Conservation (phyloP, 2,888 invertebrate genomes). For the Melipona bicolor region DNA sequence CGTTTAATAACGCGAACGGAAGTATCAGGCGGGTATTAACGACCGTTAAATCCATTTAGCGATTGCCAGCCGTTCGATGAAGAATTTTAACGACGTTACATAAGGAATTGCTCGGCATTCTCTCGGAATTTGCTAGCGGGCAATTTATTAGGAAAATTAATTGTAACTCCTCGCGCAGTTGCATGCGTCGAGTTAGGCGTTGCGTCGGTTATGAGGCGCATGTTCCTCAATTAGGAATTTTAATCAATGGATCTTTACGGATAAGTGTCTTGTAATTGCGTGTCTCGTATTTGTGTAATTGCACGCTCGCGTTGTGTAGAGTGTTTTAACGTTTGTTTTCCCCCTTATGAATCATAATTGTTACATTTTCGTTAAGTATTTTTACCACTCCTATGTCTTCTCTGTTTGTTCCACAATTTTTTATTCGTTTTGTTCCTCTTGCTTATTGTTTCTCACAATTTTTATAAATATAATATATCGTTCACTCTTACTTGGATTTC, state of each 20-base stretch:
- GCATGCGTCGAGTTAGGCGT: neutral
- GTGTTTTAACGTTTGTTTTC: no score
- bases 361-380: neutral
- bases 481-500: neutral
- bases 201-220: neutral
- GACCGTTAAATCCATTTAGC: neutral
- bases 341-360: neutral
- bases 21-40: constrained; percentile 4
- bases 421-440: no score
- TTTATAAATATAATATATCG: neutral
- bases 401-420: neutral
- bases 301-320: neutral
- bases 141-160: neutral
- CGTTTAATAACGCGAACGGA: constrained; percentile 9
- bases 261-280: neutral
- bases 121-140: neutral
- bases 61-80: neutral
- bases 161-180: neutral
- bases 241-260: neutral
- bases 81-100: neutral
- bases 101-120: neutral
- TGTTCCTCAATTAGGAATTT: neutral
- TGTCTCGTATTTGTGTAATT: neutral
- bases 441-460: neutral
- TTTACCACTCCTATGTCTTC: neutral